Conservation (phyloP, 2,113 vertebrate species). For the Pagrus major region DNA sequence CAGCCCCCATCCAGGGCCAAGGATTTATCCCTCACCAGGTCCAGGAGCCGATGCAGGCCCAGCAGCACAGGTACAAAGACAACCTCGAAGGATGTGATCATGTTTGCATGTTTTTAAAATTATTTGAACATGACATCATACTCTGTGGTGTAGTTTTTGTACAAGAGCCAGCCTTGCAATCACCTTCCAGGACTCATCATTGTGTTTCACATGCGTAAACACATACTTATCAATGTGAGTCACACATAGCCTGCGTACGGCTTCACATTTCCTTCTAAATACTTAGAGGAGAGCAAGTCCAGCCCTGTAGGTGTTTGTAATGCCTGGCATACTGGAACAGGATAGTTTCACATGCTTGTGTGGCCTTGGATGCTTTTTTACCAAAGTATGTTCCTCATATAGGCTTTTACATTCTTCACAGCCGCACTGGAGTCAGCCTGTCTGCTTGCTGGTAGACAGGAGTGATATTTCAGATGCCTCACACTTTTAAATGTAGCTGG, state of each 20-base stretch:
- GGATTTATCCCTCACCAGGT: constrained; percentile 83
- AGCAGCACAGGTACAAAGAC: constrained; percentile 91
- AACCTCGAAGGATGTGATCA: neutral
- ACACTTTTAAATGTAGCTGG: neutral
- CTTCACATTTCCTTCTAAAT: constrained; percentile 65
- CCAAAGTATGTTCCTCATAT: constrained; percentile 50
- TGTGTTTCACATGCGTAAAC: constrained; percentile 75
- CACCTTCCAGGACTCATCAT: constrained; percentile 30
- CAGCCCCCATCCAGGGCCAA: constrained; percentile 83
- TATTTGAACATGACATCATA: constrained; percentile 58
- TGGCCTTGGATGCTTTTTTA: constrained; percentile 41
- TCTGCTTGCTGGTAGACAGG: constrained; percentile 39
- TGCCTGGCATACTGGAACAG: constrained; percentile 57
- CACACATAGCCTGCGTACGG: constrained; percentile 42
- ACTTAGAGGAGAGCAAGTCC: constrained; percentile 57
- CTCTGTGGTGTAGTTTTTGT: constrained; percentile 35
- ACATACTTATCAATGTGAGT: constrained; percentile 71
- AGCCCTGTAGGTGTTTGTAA: constrained; percentile 66
- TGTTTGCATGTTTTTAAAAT: constrained; percentile 3
- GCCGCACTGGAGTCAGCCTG: constrained; percentile 39
- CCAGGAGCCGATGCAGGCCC: constrained; percentile 87
- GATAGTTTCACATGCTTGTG: constrained; percentile 54
- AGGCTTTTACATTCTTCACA: constrained; percentile 49
- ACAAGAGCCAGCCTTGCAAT: constrained; percentile 20
- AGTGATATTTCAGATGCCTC: constrained; percentile 34